A percentile compares a stretch with the other conserved stretches of the same genome.
Evolutionary conservation across 2,113 vertebrate genomes (phyloP).

Genomic region (Theristicus caerulescens): DNA sequence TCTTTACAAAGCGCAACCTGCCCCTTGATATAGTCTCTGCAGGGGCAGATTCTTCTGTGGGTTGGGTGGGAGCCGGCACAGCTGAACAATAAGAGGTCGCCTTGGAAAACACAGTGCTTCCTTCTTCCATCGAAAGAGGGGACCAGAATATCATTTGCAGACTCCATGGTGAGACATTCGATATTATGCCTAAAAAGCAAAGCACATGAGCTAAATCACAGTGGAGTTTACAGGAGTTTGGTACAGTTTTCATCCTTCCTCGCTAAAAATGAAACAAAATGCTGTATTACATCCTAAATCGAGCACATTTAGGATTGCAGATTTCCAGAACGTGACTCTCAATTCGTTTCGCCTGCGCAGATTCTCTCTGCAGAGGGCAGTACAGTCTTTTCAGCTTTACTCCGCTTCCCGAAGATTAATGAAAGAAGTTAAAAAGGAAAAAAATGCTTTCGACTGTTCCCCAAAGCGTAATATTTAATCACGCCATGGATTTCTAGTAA

Average conservation of each 20-base stretch:
- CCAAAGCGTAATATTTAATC: not conserved
- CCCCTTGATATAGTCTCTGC: constrained; percentile 98
- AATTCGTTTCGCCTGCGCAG: not conserved
- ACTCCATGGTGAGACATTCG: constrained; percentile 88
- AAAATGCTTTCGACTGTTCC: not conserved
- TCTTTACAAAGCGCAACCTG: constrained; percentile 95
- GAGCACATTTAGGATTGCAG: not conserved
- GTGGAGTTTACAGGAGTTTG: not conserved
- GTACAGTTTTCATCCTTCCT: not conserved
- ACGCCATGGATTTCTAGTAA: not conserved
- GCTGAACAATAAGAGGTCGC: constrained; percentile 95
- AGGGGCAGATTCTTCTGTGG: constrained; percentile 91
- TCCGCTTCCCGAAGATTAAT: not conserved
- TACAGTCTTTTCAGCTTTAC: not conserved
- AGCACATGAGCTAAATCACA: not conserved
- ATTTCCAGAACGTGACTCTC: not conserved
- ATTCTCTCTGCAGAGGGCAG: constrained; percentile 54
- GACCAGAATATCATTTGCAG: constrained; percentile 86
- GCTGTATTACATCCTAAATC: not conserved
- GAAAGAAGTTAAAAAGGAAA: not conserved
- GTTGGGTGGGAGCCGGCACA: constrained; percentile 89
- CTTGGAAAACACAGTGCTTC: constrained; percentile 93
- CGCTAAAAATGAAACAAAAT: not conserved
- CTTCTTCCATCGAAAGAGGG: constrained; percentile 85
- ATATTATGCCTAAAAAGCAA: constrained; percentile 82